A percentile compares a stretch with the other conserved stretches of the same genome.
Conservation (phyloP, 2,888 invertebrate genomes). For the Aethes cnicana region DNA sequence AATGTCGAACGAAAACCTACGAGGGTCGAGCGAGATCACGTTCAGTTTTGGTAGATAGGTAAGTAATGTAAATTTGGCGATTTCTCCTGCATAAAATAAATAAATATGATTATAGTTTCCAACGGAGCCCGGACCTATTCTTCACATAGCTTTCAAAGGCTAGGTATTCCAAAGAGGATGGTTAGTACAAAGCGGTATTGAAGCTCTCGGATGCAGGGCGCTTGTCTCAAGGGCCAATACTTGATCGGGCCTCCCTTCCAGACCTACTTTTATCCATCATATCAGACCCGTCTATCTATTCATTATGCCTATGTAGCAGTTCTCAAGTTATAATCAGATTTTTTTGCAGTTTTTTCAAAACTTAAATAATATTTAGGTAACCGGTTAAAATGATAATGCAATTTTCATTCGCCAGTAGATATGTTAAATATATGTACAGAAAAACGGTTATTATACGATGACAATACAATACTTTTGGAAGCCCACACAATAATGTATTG, state of each 20-base stretch:
- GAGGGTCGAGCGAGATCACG: no score
- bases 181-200: conserved; percentile 55
- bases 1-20: no score
- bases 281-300: conserved; percentile 41
- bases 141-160: conserved; percentile 35
- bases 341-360: no score
- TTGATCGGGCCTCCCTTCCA: conserved; percentile 55
- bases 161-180: conserved; percentile 42
- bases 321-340: conserved; percentile 5
- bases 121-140: conserved; percentile 15
- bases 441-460: no score
- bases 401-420: no score
- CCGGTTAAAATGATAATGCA: not conserved
- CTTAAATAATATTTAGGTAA: no score
- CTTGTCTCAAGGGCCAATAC: conserved; percentile 69
- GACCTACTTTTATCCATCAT: conserved; percentile 44
- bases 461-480: not conserved
- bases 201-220: conserved; percentile 62
- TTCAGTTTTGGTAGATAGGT: no score
- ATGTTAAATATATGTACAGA: no score
- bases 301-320: conserved; percentile 36
- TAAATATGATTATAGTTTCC: conserved; percentile 2
- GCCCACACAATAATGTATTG: conserved; percentile 7
- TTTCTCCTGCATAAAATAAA: not conserved
- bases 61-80: not conserved